Conservation (phyloP, 2,888 invertebrate species). For the Terebella lapidaria region DNA sequence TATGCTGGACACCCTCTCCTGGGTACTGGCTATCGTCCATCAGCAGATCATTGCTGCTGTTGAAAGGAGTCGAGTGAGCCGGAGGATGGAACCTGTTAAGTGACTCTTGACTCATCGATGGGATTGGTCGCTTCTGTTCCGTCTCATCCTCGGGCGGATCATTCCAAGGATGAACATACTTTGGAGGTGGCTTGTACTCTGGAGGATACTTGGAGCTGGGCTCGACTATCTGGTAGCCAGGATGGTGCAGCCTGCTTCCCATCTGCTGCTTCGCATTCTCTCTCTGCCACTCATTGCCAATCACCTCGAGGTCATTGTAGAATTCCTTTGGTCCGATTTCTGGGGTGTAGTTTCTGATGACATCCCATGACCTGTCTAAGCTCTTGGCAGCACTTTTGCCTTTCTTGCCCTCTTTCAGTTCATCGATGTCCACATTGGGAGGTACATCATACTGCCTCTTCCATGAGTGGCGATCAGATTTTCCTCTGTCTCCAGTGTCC, state of each 20-base stretch:
- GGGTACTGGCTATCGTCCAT: no score
- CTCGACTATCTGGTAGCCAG: background rate
- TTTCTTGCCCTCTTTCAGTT: background rate
- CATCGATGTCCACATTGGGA: background rate
- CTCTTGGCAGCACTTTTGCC: background rate
- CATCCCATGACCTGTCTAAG: background rate
- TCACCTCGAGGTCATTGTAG: constrained; percentile 5
- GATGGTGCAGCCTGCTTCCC: background rate
- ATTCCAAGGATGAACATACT: constrained; percentile 2
- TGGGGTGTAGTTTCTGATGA: background rate
- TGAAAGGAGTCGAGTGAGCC: no score
- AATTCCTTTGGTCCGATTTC: constrained; percentile 8
- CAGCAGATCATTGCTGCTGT: no score
- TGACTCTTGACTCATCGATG: no score
- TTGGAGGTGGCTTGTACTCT: constrained; percentile 3
- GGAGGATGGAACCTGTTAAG: no score
- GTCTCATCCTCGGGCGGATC: no score
- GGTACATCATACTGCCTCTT: background rate
- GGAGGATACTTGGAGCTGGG: background rate
- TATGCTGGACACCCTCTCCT: no score
- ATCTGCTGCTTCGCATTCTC: constrained; percentile 6
- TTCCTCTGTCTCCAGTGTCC: background rate
- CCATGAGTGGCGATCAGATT: background rate
- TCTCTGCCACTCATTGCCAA: constrained; percentile 16
- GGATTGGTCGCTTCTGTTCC: no score